Evolutionary conservation across 2,888 invertebrate genomes (phyloP).

Genomic region (Cyclophora albipunctata): DNA sequence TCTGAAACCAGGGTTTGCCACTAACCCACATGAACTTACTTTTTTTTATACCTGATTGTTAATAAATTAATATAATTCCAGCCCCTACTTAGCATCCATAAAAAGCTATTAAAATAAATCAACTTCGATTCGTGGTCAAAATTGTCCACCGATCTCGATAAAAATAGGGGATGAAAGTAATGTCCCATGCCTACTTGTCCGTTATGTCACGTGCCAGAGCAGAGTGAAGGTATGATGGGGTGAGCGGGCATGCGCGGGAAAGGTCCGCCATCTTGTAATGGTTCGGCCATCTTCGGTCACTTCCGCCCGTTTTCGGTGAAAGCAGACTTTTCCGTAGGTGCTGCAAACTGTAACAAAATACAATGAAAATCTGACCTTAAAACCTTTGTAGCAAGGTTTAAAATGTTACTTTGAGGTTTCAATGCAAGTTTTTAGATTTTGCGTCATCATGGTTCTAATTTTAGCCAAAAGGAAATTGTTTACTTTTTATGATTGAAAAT

Average conservation of each 20-base stretch:
- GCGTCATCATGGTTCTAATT: too few relatives aligned
- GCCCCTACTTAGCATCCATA: too few relatives aligned
- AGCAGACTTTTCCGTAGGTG: conserved; percentile 21
- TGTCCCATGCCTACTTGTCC: conserved; percentile 31
- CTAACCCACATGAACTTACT: too few relatives aligned
- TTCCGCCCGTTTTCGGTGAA: conserved; percentile 30
- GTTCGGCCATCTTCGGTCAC: conserved; percentile 30
- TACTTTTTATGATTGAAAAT: too few relatives aligned
- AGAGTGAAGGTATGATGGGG: conserved; percentile 17
- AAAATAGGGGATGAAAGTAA: conserved; percentile 18
- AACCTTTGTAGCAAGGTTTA: too few relatives aligned
- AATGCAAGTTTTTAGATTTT: background rate
- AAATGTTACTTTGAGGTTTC: background rate
- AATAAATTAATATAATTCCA: too few relatives aligned
- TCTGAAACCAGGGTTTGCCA: too few relatives aligned
- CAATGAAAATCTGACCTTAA: too few relatives aligned
- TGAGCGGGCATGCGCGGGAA: conserved; percentile 57
- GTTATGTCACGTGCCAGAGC: conserved; percentile 44
- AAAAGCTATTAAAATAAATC: too few relatives aligned
- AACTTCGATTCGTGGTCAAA: too few relatives aligned
- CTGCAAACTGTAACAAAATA: background rate
- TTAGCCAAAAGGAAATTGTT: too few relatives aligned
- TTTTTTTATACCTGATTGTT: too few relatives aligned
- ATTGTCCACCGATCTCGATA: conserved; percentile 23
- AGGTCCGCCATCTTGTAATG: conserved; percentile 43